Evolutionary conservation across 2,113 vertebrate genomes (phyloP), one percentile per base, ranked within the genome.

Genomic region (Phocoena phocoena): DNA sequence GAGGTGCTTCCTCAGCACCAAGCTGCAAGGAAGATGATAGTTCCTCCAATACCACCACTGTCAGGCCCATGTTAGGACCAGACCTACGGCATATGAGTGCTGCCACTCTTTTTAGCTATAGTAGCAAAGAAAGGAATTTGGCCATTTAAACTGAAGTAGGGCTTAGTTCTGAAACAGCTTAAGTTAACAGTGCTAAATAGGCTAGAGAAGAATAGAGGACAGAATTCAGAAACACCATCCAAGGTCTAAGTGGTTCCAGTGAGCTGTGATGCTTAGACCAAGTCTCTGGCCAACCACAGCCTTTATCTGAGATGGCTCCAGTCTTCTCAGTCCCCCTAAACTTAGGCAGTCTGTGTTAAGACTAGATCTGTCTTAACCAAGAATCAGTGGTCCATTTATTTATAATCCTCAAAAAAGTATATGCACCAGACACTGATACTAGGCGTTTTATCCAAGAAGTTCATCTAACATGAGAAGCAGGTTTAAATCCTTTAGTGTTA

Each of bases 21-120:
- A 28, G 33, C 33, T 25, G 23, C 5, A 38, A 60, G 67, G 8
- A 38, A 4, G 47, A 50, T 6, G 47, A 26, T 44, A 67, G 36
- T 3, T 26, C 68, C 38, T 81, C 47, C 55, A 23, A 6, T 4
- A 3, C 21, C 18, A 28, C 12, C 31, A 67, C 80, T 4, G 5
- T 0, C 28, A 8, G 25, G 83, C 25, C 11, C n/a, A 36, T 10
- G 25, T 68, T 23, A 11, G n/a, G 31, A 28, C 23, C n/a, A 26
- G 41, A 25, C 23, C 31, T 20, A 6, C 0, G 0, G 50, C 23
- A 8, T 33, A 1, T 5, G 38, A 44, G 23, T 7, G 38, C 13
- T 18, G 6, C 6, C 8, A 20, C 33, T 67, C 80, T 25, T 53
- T 25, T 55, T 13, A 82, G 10, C 38, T 41, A 79, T 9, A 62